Conservation (phyloP, 2,797 vertebrate genomes). For the Calcarius lapponicus region DNA sequence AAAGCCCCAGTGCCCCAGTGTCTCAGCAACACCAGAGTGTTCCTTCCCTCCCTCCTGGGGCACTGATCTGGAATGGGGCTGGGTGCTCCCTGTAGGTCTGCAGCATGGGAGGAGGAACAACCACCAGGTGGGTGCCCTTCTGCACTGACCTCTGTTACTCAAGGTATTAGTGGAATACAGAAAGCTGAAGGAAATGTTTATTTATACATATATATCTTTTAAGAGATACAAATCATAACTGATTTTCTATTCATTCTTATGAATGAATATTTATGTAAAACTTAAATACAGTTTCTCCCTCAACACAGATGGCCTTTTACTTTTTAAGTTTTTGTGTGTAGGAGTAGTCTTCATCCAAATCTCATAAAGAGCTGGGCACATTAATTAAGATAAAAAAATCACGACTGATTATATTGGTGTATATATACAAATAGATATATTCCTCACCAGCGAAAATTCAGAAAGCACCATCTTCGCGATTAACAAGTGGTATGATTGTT, state of each 20-base stretch:
- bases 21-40: accelerated
- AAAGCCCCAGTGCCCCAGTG: accelerated
- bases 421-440: not conserved
- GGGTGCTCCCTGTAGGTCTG: not conserved
- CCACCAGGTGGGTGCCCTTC: not conserved
- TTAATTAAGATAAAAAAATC: constrained; percentile 6
- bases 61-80: not conserved
- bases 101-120: not conserved
- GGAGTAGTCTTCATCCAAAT: constrained; percentile 2
- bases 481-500: not conserved
- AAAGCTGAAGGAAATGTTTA: not conserved
- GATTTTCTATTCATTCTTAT: not conserved
- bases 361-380: not conserved
- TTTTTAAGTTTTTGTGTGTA: constrained; percentile 6
- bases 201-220: not conserved
- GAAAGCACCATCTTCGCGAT: not conserved
- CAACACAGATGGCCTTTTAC: constrained; percentile 42
- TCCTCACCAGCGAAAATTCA: not conserved
- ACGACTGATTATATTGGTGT: not conserved
- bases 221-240: not conserved
- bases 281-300: not conserved
- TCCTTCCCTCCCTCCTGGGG: accelerated
- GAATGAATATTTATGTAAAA: not conserved
- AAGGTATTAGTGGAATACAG: not conserved
- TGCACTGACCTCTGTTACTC: not conserved